phyloP scores from a whole-genome alignment of 2,113 vertebrate genomes.

The Apteryx mantelli region DNA sequence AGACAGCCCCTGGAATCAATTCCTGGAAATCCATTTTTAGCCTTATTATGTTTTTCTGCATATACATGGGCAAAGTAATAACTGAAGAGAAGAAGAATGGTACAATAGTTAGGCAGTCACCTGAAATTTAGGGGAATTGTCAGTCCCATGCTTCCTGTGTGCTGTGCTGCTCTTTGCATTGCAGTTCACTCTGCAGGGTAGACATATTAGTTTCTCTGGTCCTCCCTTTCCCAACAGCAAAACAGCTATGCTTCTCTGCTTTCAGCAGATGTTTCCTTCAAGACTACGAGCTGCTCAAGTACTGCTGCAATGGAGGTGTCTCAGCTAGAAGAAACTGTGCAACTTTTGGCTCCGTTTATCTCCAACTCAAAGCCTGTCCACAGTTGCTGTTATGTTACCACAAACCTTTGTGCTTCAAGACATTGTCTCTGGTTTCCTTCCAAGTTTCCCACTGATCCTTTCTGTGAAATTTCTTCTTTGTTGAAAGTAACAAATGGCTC shows the following conservation, averaged over 20 bases:
- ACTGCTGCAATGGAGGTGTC: background rate
- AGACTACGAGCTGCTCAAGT: background rate
- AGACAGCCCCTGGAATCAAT: slow-evolving; percentile 54
- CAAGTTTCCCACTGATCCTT: background rate
- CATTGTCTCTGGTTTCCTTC: background rate
- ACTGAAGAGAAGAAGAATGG: background rate
- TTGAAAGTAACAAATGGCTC: background rate
- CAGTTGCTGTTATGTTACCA: background rate
- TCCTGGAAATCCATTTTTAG: slow-evolving; percentile 50
- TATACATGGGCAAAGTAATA: background rate
- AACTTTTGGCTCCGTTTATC: background rate
- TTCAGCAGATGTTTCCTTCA: background rate
- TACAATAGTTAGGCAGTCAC: background rate
- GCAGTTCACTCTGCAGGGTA: background rate
- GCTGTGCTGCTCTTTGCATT: background rate
- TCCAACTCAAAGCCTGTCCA: background rate
- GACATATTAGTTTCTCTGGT: background rate
- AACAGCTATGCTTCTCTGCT: background rate
- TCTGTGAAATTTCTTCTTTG: background rate
- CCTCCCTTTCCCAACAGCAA: background rate
- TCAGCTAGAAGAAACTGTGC: background rate
- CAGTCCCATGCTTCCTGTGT: background rate
- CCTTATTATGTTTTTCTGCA: background rate
- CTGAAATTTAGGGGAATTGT: background rate
- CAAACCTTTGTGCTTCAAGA: background rate